Evolutionary conservation across 2,797 vertebrate genomes (phyloP), one percentile per base, ranked within the genome.

Genomic region (Alosa sapidissima): DNA sequence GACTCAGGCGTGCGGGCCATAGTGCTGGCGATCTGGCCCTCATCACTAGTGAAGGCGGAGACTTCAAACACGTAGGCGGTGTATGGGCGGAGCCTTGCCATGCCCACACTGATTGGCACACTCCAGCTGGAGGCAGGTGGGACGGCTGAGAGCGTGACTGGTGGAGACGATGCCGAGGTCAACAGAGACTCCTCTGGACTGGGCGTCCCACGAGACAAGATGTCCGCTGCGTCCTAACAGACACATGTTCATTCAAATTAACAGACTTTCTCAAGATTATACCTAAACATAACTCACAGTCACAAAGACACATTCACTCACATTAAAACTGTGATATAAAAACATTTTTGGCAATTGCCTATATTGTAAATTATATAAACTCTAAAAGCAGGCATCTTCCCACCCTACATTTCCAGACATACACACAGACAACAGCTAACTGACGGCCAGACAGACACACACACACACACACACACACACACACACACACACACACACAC

Each of bases 1-100:
- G 98, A 97, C 91, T 99, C 98, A 45, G 98, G 97, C 90, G 97
- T 98, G 85, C 98, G 96, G 85, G 97, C 96, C 93, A 99, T 99
- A 0, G 96, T 95, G 85, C 98, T 98, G 84, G 97, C 96, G 75
- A 98, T 94, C 91, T 98, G 98, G 72, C 98, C 98, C 89, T 98
- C 95, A 82, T 99, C 98, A 0, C 94, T 97, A 83, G 97, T 99
- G 88, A 97, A 96, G 85, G 97, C 98, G 33, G 98, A 99, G 86
- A 99, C 98, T 92, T 99, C 98, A 86, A 99, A 99, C 6, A 99
- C 95, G 81, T 99, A 99, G 0, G 98, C 96, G 0, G 97, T 98
- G 60, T 97, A 98, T 49, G 98, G 96, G 83, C 95, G 96, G 86
- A 99, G 94, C 86, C 96, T 94, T 84, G 96, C 96, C 85, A 99